These are phyloP conservation scores for Hippocampus zosterae DNA, from an alignment of 2,113 vertebrate species.

Conservation along the genomic window DNA sequence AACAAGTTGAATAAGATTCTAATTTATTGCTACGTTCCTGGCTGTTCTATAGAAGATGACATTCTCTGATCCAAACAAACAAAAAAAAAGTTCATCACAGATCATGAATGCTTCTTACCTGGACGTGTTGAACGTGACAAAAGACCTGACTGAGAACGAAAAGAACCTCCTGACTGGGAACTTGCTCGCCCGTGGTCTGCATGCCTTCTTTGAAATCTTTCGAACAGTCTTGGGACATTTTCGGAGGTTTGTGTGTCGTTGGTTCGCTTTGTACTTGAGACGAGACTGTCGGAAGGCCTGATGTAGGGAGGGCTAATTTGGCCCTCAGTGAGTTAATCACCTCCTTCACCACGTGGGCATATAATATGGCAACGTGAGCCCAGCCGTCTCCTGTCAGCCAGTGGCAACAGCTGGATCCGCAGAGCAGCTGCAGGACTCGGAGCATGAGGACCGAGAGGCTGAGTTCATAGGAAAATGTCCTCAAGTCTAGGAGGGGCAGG, in stretches of 20 bases:
- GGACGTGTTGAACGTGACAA: slow-evolving; percentile 88
- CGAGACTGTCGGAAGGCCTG: not conserved
- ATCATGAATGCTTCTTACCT: slow-evolving; percentile 43
- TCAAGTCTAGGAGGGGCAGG: slow-evolving; percentile 87
- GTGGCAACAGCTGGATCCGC: slow-evolving; percentile 82
- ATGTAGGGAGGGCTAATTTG: slow-evolving; percentile 30
- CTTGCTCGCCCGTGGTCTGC: not conserved
- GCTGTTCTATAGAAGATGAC: no score
- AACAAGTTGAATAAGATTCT: no score
- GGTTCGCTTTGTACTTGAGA: not conserved
- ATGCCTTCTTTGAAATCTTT: slow-evolving; percentile 2
- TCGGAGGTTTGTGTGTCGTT: not conserved
- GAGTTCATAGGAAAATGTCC: slow-evolving; percentile 78
- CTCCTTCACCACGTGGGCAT: slow-evolving; percentile 75
- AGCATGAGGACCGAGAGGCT: slow-evolving; percentile 86
- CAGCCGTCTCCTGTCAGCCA: slow-evolving; percentile 81
- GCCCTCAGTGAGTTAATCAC: slow-evolving; percentile 69
- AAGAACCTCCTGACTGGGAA: slow-evolving; percentile 73
- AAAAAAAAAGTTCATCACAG: not conserved
- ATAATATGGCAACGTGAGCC: slow-evolving; percentile 78
- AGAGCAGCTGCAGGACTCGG: slow-evolving; percentile 87
- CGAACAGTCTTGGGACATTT: slow-evolving; percentile 21
- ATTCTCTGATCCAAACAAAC: no score
- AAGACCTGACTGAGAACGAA: slow-evolving; percentile 90
- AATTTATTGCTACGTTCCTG: no score